Evolutionary conservation across 2,113 vertebrate genomes (phyloP), one percentile per base, ranked within the genome.

Genomic region (Prunella fulvescens): DNA sequence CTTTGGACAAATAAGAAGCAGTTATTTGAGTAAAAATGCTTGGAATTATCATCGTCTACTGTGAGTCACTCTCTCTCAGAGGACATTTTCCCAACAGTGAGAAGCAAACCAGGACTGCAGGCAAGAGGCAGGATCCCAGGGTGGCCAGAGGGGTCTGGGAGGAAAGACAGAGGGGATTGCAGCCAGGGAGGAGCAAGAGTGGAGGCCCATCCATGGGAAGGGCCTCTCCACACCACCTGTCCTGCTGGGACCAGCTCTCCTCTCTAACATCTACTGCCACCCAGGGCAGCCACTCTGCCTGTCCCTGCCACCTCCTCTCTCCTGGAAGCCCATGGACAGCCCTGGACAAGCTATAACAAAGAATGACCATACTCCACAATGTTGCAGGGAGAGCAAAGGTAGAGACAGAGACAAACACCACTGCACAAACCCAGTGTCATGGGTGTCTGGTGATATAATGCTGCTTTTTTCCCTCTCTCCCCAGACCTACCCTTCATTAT

Each of bases 221-320:
- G 47, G 24, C 11, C 37, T 51, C 37, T 42, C 45, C 4, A 2
- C 3, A 54, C 48, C 1, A 1, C 45, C 24, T 19, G 25, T 60
- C 54, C 54, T 73, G 16, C n/a, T 42, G 60, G 29, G 18, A 86
- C 20, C 60, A 81, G 35, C 7, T 77, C 31, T 73, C 10, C 42
- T 67, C 48, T 4, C 15, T 9, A 42, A n/a, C 35, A 56, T 24
- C 44, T 62, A 25, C 29, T 0, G 0, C 23, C 18, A 26, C 12
- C 15, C 5, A 4, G 35, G 14, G 6, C 31, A 69, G 40, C 13
- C 31, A 39, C 50, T 31, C 14, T 40, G 4, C 25, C n/a, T 53
- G 28, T 77, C 42, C 11, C 35, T 40, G 18, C 5, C 72, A 81
- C 25, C 24, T 65, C 20, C 40, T 26, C 33, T 72, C 35, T 48